These are phyloP conservation scores for Chaetophractus vellerosus DNA, from an alignment of 2,797 vertebrate genomes.

Conservation along the genomic window DNA sequence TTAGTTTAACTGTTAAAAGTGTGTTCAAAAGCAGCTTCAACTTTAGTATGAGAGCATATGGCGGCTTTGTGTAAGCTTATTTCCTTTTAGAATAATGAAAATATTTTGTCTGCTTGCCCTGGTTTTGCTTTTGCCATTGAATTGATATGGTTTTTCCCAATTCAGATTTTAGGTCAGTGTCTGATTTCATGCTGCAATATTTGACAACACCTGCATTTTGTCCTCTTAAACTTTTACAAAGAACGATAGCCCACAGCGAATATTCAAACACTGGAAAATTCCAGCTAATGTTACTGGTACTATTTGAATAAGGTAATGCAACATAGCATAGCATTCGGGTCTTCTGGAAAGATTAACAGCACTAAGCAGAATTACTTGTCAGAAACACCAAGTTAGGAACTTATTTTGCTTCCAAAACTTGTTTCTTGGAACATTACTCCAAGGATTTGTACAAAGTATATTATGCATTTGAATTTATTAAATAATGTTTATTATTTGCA, in stretches of 20 bases:
- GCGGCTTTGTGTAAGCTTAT: background rate
- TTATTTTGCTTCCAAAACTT: background rate
- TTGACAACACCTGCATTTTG: background rate
- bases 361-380: background rate
- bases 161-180: background rate
- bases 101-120: background rate
- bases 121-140: background rate
- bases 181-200: background rate
- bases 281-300: too few species aligned
- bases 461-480: background rate
- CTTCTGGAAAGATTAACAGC: background rate
- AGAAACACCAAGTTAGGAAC: background rate
- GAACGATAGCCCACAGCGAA: background rate
- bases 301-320: background rate
- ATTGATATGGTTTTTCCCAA: background rate
- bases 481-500: background rate
- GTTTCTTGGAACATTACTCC: background rate
- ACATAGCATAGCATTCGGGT: fast-evolving
- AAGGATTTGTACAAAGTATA: background rate
- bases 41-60: fast-evolving
- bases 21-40: background rate
- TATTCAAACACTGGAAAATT: background rate
- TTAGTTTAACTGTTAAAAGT: background rate
- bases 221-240: background rate
- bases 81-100: background rate